These are phyloP conservation scores for Mimachlamys varia DNA, from an alignment of 2,888 invertebrate species.

Conservation along the genomic window DNA sequence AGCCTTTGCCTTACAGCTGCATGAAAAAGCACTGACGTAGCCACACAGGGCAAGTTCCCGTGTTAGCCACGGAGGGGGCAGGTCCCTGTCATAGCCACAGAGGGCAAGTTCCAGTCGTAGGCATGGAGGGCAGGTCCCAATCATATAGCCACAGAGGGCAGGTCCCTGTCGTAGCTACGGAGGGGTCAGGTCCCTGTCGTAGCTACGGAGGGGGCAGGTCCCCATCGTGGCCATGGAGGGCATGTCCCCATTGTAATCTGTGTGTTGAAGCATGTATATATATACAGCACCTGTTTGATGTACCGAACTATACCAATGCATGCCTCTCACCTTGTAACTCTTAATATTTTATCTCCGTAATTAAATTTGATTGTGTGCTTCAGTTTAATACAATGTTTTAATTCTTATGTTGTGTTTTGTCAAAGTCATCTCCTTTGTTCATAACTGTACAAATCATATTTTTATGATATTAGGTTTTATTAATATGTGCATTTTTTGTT, in stretches of 20 bases:
- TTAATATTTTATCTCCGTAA: neutral
- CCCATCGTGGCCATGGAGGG: no score
- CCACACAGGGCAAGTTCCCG: no score
- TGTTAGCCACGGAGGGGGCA: no score
- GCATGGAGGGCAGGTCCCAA: no score
- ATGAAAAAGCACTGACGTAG: neutral
- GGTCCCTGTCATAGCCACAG: no score
- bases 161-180: no score
- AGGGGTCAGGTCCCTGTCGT: no score
- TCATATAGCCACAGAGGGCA: no score
- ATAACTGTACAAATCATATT: neutral
- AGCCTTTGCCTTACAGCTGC: slow-evolving; percentile 7
- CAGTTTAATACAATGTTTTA: neutral
- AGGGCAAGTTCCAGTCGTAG: no score
- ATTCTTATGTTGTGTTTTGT: neutral
- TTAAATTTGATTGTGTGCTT: neutral
- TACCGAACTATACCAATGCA: neutral
- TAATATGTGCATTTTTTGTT: neutral
- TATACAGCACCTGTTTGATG: slow-evolving; percentile 8
- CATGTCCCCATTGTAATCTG: neutral
- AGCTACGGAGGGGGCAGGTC: no score
- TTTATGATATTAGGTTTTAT: neutral
- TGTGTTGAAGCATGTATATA: neutral
- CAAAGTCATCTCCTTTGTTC: neutral
- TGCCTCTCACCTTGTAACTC: slow-evolving; percentile 6